Evolutionary conservation across 2,888 invertebrate species (phyloP).

Genomic region (Gymnosoma rotundatum): DNA sequence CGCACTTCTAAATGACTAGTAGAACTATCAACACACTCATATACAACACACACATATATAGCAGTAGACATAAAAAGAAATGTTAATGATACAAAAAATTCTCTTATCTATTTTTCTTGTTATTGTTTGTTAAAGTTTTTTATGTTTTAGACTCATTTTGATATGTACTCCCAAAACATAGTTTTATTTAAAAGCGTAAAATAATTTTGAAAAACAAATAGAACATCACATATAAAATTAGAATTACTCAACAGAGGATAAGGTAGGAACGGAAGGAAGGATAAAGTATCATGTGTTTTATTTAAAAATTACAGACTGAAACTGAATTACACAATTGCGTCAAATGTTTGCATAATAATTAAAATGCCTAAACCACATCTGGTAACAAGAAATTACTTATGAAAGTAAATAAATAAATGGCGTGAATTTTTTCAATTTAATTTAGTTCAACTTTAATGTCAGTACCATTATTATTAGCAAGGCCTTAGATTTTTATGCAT

Average conservation of each 20-base stretch:
- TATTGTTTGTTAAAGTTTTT: constrained; percentile 10
- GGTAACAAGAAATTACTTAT: constrained; percentile 55
- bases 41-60: constrained; percentile 48
- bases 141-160: not conserved
- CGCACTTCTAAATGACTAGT: constrained; percentile 8
- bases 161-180: not conserved
- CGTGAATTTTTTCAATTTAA: constrained; percentile 10
- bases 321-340: constrained; percentile 43
- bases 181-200: constrained; percentile 40
- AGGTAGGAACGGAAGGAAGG: constrained; percentile 13
- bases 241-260: not conserved
- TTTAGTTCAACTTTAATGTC: not conserved
- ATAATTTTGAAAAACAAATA: constrained; percentile 14
- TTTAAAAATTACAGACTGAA: constrained; percentile 36
- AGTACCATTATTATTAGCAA: no score
- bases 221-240: not conserved
- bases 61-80: constrained; percentile 55
- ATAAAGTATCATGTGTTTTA: constrained; percentile 40
- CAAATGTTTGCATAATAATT: constrained; percentile 67
- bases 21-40: constrained; percentile 40
- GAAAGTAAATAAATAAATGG: constrained; percentile 58
- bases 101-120: constrained; percentile 26
- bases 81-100: constrained; percentile 45
- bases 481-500: no score
- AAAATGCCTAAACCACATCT: constrained; percentile 66